These are phyloP conservation scores for Stenolophus ochropezus DNA, from an alignment of 2,888 invertebrate genomes.

Conservation along the genomic window DNA sequence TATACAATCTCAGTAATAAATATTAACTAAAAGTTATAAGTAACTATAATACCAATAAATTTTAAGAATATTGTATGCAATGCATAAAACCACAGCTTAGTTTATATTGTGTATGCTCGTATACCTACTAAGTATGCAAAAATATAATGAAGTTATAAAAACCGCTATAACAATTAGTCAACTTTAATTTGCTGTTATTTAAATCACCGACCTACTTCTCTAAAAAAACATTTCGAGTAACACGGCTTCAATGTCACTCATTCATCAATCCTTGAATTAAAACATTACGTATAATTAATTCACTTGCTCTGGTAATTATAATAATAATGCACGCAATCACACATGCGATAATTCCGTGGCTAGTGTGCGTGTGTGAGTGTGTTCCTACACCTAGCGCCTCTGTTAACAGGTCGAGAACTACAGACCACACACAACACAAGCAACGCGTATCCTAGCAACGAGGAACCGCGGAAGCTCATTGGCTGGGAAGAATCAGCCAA, in stretches of 20 bases:
- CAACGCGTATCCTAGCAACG: constrained; percentile 53
- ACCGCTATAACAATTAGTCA: neutral
- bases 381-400: constrained; percentile 50
- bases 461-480: neutral
- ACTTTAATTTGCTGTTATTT: neutral
- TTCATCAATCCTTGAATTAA: constrained; percentile 24
- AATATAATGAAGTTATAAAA: neutral
- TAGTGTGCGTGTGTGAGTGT: neutral
- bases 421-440: constrained; percentile 49
- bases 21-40: too few relatives aligned
- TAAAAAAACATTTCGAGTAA: neutral
- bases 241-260: neutral
- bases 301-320: constrained; percentile 17
- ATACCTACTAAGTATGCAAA: too few relatives aligned
- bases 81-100: too few relatives aligned
- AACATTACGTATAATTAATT: constrained; percentile 24
- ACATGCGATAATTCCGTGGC: neutral
- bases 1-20: too few relatives aligned
- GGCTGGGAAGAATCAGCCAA: constrained; percentile 25
- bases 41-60: too few relatives aligned
- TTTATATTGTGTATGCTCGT: too few relatives aligned
- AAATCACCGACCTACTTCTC: neutral
- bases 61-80: too few relatives aligned
- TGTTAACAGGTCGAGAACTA: constrained; percentile 43
- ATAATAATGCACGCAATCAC: constrained; percentile 33